A percentile compares a stretch with the other conserved stretches of the same genome.
Conservation (phyloP, 2,888 invertebrate genomes). For the Drosophila phalerata region DNA sequence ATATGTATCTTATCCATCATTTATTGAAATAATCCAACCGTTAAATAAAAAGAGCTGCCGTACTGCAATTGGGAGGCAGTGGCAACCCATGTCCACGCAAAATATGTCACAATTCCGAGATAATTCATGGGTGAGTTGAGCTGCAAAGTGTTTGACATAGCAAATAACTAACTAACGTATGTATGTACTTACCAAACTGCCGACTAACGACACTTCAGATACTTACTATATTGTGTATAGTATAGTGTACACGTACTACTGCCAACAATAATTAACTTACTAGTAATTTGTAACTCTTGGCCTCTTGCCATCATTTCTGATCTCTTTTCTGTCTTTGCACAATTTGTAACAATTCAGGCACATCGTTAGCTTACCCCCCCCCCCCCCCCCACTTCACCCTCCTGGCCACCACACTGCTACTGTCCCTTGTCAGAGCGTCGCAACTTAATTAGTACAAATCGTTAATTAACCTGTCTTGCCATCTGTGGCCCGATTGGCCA, state of each 20-base stretch:
- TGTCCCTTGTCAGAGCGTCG: conserved; percentile 27
- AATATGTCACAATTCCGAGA: conserved; percentile 84
- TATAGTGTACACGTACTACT: background rate
- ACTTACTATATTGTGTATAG: background rate
- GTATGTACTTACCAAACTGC: too few species aligned
- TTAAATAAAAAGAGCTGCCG: conserved; percentile 17
- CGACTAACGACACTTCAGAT: conserved; percentile 18
- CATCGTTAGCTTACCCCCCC: conserved; percentile 10
- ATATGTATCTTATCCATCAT: conserved; percentile 26
- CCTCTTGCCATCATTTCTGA: conserved; percentile 13
- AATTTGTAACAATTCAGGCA: conserved; percentile 33
- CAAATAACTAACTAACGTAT: background rate
- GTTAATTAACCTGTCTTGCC: conserved; percentile 74
- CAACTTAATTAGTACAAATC: conserved; percentile 72
- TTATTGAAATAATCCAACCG: conserved; percentile 25
- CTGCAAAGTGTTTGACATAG: conserved; percentile 17
- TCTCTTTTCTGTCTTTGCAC: conserved; percentile 15
- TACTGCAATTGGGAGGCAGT: conserved; percentile 31
- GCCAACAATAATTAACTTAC: conserved; percentile 35
- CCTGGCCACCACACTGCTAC: background rate
- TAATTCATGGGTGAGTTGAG: conserved; percentile 84
- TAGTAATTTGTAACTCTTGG: conserved; percentile 11
- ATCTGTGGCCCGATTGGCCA: conserved; percentile 76
- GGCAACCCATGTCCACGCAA: conserved; percentile 48
- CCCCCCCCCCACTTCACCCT: background rate